A percentile compares a stretch with the other conserved stretches of the same genome.
phyloP scores from a whole-genome alignment of 2,888 invertebrate genomes.

The Choristoneura rosaceana region DNA sequence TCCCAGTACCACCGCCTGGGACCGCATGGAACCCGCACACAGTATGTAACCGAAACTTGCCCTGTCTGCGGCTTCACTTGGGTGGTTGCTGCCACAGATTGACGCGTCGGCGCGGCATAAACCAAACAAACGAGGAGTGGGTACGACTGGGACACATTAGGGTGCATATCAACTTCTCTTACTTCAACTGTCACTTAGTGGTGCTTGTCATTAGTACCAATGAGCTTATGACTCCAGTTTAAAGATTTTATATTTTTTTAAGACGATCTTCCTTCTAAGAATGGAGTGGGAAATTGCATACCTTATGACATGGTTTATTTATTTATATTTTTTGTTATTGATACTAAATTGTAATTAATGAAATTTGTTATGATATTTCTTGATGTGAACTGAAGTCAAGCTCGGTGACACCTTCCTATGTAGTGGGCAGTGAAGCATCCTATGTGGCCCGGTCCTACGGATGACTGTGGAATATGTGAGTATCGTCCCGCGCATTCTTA shows the following conservation, averaged over 20 bases:
- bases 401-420: slow-evolving; percentile 68
- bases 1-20: slow-evolving; percentile 87
- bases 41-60: slow-evolving; percentile 85
- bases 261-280: slow-evolving; percentile 52
- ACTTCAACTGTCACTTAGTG: slow-evolving; percentile 61
- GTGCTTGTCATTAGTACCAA: slow-evolving; percentile 57
- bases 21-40: slow-evolving; percentile 82
- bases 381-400: slow-evolving; percentile 63
- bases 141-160: slow-evolving; percentile 78
- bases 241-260: slow-evolving; percentile 48
- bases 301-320: slow-evolving; percentile 45
- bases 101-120: slow-evolving; percentile 65
- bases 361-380: slow-evolving; percentile 50
- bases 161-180: slow-evolving; percentile 66
- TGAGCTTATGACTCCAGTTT: slow-evolving; percentile 64
- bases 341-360: slow-evolving; percentile 43
- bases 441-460: slow-evolving; percentile 70
- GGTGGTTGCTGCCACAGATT: slow-evolving; percentile 80
- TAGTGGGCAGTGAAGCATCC: slow-evolving; percentile 56
- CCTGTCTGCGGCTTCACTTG: slow-evolving; percentile 81
- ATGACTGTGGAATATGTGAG: slow-evolving; percentile 84
- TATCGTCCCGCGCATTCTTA: slow-evolving; percentile 78
- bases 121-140: slow-evolving; percentile 71
- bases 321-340: slow-evolving; percentile 47
- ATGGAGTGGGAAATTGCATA: slow-evolving; percentile 49